These are phyloP conservation scores for Brachynemurus nebulosus DNA, from an alignment of 2,888 invertebrate species.

Conservation along the genomic window DNA sequence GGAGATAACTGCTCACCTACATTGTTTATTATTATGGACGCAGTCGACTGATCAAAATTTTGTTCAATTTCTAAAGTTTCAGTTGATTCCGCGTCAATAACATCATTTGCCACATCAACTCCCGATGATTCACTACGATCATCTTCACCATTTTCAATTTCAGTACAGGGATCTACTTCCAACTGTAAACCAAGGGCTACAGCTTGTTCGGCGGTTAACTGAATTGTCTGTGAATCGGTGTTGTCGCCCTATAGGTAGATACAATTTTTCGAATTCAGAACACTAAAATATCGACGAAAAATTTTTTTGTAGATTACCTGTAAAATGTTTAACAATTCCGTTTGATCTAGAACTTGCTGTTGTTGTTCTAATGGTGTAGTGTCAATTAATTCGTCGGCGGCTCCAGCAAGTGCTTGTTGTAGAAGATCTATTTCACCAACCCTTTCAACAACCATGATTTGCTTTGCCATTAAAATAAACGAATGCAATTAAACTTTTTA, in stretches of 20 bases:
- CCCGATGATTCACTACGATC: neutral
- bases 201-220: slow-evolving; percentile 15
- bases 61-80: neutral
- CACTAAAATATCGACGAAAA: neutral
- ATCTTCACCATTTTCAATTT: neutral
- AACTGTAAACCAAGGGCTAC: slow-evolving; percentile 13
- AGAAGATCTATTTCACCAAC: slow-evolving; percentile 6
- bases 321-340: slow-evolving; percentile 4
- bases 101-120: neutral
- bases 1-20: neutral
- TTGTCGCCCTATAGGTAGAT: neutral
- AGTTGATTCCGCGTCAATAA: neutral
- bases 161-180: slow-evolving; percentile 5
- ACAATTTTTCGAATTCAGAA: neutral
- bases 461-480: slow-evolving; percentile 6
- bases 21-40: neutral
- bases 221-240: slow-evolving; percentile 12
- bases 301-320: neutral
- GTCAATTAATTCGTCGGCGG: neutral
- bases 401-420: slow-evolving; percentile 8
- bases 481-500: too few relatives aligned
- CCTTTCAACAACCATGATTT: slow-evolving; percentile 1
- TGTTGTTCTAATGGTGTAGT: neutral
- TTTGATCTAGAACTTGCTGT: slow-evolving; percentile 1
- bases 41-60: neutral